These are phyloP conservation scores for Rattus rattus DNA, from an alignment of 2,113 vertebrate genomes.

Conservation along the genomic window DNA sequence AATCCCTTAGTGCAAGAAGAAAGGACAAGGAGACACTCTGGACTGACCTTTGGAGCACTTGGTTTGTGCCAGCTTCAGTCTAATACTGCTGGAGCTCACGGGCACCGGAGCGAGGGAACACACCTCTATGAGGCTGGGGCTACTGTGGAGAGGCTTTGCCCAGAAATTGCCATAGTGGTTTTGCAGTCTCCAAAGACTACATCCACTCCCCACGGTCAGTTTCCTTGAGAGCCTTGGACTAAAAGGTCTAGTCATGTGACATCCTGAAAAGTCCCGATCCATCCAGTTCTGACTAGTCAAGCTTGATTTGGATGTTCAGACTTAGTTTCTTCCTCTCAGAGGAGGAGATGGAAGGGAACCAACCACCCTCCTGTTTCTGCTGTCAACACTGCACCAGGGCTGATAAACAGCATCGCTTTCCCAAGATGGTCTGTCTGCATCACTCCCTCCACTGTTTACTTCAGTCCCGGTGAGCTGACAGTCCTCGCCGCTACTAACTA, in stretches of 20 bases:
- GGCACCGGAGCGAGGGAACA: conserved; percentile 74
- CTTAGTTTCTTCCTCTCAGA: conserved; percentile 77
- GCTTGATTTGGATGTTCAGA: conserved; percentile 73
- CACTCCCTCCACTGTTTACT: conserved; percentile 62
- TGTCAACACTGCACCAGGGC: conserved; percentile 44
- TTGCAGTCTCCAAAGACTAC: conserved; percentile 65
- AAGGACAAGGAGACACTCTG: conserved; percentile 63
- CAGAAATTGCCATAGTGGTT: conserved; percentile 34
- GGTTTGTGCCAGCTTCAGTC: conserved; percentile 67
- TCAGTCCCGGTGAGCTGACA: conserved; percentile 67
- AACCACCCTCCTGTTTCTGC: not conserved
- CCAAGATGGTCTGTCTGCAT: conserved; percentile 63
- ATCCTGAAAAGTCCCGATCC: no score
- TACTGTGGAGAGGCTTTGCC: conserved; percentile 54
- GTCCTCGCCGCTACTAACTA: conserved; percentile 75
- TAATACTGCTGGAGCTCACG: conserved; percentile 81
- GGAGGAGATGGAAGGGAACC: conserved; percentile 49
- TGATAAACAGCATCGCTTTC: no score
- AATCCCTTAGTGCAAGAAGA: conserved; percentile 76
- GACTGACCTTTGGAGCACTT: conserved; percentile 75
- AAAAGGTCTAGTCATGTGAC: conserved; percentile 53
- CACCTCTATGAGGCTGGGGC: conserved; percentile 70
- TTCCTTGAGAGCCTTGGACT: conserved; percentile 52
- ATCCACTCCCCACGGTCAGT: conserved; percentile 48
- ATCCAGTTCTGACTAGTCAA: conserved; percentile 67